Base-by-base conservation (phyloP, 2,113 vertebrate species). In the Hepsetus odoe region DNA sequence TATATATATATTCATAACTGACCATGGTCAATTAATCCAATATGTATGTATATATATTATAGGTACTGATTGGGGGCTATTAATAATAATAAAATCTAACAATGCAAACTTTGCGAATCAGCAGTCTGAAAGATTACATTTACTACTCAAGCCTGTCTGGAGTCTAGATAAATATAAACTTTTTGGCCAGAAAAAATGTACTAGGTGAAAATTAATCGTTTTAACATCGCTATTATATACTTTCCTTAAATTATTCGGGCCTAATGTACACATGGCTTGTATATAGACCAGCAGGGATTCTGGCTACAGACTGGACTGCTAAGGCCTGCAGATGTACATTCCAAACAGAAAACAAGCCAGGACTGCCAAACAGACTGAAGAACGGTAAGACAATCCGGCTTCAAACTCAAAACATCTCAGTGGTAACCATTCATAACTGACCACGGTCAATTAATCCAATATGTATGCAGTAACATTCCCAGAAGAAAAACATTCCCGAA, bases 1-100 rank as follows among this genome's bases (percentile, higher is more conserved):
- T n/a, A n/a, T n/a, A n/a, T n/a, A n/a, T n/a, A n/a, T n/a, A 76
- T 76, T 76, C 46, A 66, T 30, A 35, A 32, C 74, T 55, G 61
- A 66, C 46, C 16, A 9, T 33, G 13, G 49, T 26, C 32, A 38
- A 3, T 28, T 55, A 53, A 28, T 22, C 46, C 32, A n/a, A 32
- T 24, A 30, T 6, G 56, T 38, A 62, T 44, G 20, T 22, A 67
- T n/a, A n/a, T n/a, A n/a, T n/a, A n/a, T n/a, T n/a, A n/a, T n/a
- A n/a, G n/a, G n/a, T n/a, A n/a, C n/a, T n/a, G n/a, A n/a, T n/a
- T n/a, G n/a, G n/a, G n/a, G n/a, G n/a, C n/a, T n/a, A n/a, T n/a
- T n/a, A n/a, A n/a, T n/a, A n/a, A n/a, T n/a, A n/a, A n/a, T n/a
- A n/a, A n/a, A n/a, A n/a, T n/a, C n/a, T n/a, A n/a, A n/a, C n/a